A percentile compares a stretch with the other conserved stretches of the same genome.
Evolutionary conservation across 2,888 invertebrate species (phyloP).

Genomic region (Acrobasis suavella): DNA sequence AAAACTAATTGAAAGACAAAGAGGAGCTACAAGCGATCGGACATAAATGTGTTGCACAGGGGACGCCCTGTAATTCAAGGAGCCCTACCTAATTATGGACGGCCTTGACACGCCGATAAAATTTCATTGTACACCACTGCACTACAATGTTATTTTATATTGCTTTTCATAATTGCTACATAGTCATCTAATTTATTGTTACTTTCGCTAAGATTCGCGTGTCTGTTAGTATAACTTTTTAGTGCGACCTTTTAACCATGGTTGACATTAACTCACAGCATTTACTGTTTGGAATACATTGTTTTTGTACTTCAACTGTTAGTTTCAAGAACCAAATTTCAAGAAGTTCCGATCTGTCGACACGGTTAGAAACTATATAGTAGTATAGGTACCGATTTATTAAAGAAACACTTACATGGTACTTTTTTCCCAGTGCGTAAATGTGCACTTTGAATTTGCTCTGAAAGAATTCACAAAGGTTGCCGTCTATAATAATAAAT

Average conservation of each 20-base stretch:
- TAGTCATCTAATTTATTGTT: conserved; percentile 13
- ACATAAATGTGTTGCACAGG: conserved; percentile 45
- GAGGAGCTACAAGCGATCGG: conserved; percentile 25
- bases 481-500: too few species aligned
- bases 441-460: too few species aligned
- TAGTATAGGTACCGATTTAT: too few species aligned
- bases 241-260: not conserved
- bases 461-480: too few species aligned
- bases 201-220: not conserved
- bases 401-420: too few species aligned
- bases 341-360: too few species aligned
- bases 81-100: conserved; percentile 47
- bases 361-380: too few species aligned
- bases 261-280: not conserved
- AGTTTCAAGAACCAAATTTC: not conserved
- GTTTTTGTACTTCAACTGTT: too few species aligned
- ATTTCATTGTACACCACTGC: conserved; percentile 13
- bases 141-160: conserved; percentile 19
- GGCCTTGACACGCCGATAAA: conserved; percentile 34
- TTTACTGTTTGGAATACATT: not conserved
- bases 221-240: not conserved
- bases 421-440: too few species aligned
- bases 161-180: conserved; percentile 9
- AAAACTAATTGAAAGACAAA: not conserved
- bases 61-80: conserved; percentile 45